A percentile compares a stretch with the other conserved stretches of the same genome.
Evolutionary conservation across 2,888 invertebrate species (phyloP).

Genomic region (Osedax frankpressi): DNA sequence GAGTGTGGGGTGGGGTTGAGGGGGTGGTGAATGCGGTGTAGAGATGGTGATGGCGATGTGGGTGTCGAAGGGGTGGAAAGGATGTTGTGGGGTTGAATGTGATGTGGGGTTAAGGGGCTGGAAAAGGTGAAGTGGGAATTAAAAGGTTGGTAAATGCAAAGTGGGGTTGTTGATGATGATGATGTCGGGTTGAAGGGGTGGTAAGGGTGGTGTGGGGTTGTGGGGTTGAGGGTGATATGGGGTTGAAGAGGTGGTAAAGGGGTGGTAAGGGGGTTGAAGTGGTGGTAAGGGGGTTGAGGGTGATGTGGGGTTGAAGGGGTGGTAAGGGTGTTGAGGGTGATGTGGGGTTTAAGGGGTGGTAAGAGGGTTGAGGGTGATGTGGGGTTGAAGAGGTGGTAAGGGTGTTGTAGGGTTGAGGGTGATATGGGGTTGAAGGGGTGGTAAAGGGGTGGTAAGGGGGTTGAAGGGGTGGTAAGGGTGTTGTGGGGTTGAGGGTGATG

Average conservation of each 20-base stretch:
- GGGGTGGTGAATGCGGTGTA: background rate
- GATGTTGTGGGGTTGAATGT: background rate
- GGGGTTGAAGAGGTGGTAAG: background rate
- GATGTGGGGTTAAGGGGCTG: background rate
- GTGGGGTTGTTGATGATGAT: no score
- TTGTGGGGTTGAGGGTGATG: background rate
- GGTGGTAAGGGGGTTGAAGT: background rate
- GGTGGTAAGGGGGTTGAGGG: background rate
- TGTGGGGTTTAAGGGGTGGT: background rate
- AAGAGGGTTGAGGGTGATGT: background rate
- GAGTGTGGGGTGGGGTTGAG: background rate
- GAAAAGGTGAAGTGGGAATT: background rate
- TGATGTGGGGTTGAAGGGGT: background rate
- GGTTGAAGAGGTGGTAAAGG: background rate
- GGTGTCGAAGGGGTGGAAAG: background rate
- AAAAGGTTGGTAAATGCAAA: no score
- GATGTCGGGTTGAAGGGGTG: background rate
- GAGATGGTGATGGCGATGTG: background rate
- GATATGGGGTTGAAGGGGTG: background rate
- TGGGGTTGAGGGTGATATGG: no score
- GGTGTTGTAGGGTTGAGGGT: background rate
- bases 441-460: background rate
- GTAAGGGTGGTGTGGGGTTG: background rate
- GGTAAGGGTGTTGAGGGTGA: background rate
- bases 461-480: background rate